These are phyloP conservation scores for Cetonia aurata DNA, from an alignment of 2,888 invertebrate species.

Conservation along the genomic window DNA sequence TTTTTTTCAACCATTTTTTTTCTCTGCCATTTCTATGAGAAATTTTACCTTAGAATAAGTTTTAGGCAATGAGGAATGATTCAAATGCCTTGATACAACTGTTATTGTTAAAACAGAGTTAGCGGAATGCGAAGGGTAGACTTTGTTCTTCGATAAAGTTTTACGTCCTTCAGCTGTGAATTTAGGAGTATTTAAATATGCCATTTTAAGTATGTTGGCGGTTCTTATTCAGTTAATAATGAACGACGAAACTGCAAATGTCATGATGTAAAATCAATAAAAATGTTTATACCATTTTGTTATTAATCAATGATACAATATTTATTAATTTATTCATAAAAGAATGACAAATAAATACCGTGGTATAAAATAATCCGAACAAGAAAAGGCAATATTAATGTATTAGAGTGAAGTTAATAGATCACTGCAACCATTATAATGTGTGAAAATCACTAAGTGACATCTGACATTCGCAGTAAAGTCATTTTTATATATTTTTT, in stretches of 20 bases:
- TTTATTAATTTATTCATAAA: too few relatives aligned
- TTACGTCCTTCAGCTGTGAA: slow-evolving; percentile 63
- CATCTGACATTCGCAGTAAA: not conserved
- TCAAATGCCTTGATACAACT: slow-evolving; percentile 56
- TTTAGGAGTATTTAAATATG: not conserved
- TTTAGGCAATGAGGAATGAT: slow-evolving; percentile 55
- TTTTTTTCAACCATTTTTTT: slow-evolving; percentile 3
- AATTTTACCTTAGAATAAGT: slow-evolving; percentile 56
- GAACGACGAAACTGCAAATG: too few relatives aligned
- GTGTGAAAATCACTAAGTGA: not conserved
- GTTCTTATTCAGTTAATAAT: too few relatives aligned
- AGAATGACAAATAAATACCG: too few relatives aligned
- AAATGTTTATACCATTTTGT: slow-evolving; percentile 24
- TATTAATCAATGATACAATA: not conserved
- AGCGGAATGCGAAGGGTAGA: slow-evolving; percentile 62
- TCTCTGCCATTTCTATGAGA: too few relatives aligned
- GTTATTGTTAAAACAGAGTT: slow-evolving; percentile 64
- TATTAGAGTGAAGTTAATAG: too few relatives aligned
- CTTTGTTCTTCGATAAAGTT: slow-evolving; percentile 54
- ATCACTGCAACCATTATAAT: too few relatives aligned
- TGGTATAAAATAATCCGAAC: too few relatives aligned
- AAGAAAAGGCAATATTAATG: too few relatives aligned
- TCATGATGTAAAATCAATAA: too few relatives aligned
- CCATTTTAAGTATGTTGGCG: too few relatives aligned
- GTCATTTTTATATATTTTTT: too few relatives aligned